phyloP scores from a whole-genome alignment of 2,888 invertebrate genomes.

The Drosophila monieri region DNA sequence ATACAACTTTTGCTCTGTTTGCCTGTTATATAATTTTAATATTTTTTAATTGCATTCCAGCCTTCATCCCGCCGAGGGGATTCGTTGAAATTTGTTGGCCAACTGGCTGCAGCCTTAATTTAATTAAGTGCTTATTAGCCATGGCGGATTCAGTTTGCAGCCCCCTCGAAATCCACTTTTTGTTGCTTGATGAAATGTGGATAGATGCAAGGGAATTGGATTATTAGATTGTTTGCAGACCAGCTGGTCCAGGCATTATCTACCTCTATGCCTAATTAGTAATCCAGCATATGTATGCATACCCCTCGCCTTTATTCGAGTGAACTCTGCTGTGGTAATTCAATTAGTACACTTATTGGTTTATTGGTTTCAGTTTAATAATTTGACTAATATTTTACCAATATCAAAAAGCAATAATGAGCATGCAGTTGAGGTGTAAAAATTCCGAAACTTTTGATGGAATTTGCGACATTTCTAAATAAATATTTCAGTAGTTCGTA shows the following conservation, averaged over 20 bases:
- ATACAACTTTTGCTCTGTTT: constrained; percentile 4
- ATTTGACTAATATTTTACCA: background rate
- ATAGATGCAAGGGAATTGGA: constrained; percentile 5
- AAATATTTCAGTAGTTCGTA: no score
- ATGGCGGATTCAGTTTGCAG: constrained; percentile 34
- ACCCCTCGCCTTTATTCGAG: constrained; percentile 36
- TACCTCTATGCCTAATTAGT: constrained; percentile 21
- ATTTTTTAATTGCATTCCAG: constrained; percentile 51
- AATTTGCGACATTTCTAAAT: background rate
- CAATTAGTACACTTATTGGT: constrained; percentile 21
- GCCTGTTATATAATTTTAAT: constrained; percentile 69
- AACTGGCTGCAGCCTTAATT: constrained; percentile 56
- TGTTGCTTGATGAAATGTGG: constrained; percentile 18
- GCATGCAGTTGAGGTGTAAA: background rate
- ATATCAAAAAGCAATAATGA: background rate
- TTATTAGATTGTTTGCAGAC: constrained; percentile 32
- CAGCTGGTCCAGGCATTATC: constrained; percentile 9
- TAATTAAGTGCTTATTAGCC: constrained; percentile 73
- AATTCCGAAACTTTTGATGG: background rate
- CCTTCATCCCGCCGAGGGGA: background rate
- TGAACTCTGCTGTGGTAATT: constrained; percentile 49
- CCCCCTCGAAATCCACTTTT: constrained; percentile 6
- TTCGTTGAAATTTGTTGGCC: constrained; percentile 25
- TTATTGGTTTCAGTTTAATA: constrained; percentile 27
- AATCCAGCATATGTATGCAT: constrained; percentile 27